Evolutionary conservation across 1,140 invertebrate genomes (phyloP).

Genomic region (Calephelis virginiensis): DNA sequence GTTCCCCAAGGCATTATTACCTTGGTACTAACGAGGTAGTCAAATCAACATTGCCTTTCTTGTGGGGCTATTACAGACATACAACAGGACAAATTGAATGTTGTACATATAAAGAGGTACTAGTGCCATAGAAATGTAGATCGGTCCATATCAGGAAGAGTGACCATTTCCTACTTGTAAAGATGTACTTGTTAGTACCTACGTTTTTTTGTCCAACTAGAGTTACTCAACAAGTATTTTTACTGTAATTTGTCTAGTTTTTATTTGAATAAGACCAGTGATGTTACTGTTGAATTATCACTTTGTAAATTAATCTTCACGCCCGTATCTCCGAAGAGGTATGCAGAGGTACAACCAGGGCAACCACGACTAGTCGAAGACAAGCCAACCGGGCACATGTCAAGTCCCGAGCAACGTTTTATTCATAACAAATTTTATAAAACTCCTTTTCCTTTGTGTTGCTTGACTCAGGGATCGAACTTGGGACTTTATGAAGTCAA

Average conservation of each 20-base stretch:
- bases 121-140: slow-evolving; percentile 7
- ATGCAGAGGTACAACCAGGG: too few relatives aligned
- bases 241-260: not conserved
- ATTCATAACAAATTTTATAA: too few relatives aligned
- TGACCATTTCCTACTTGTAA: not conserved
- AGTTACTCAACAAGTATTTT: not conserved
- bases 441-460: too few relatives aligned
- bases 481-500: too few relatives aligned
- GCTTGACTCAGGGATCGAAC: too few relatives aligned
- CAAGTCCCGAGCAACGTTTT: too few relatives aligned
- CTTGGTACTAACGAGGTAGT: slow-evolving; percentile 8
- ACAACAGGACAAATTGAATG: slow-evolving; percentile 13
- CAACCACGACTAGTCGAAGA: too few relatives aligned
- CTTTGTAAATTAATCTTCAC: too few relatives aligned
- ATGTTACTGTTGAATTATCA: too few relatives aligned
- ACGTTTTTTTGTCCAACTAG: not conserved
- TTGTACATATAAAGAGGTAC: slow-evolving; percentile 8
- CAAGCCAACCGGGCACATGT: too few relatives aligned
- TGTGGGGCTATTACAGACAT: slow-evolving; percentile 7
- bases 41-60: slow-evolving; percentile 1
- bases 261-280: not conserved
- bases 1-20: not conserved
- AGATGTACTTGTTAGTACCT: slow-evolving; percentile 6
- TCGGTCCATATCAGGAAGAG: not conserved
- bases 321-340: too few relatives aligned